phyloP scores from a whole-genome alignment of 2,888 invertebrate species.

The Eupithecia pulchellata region DNA sequence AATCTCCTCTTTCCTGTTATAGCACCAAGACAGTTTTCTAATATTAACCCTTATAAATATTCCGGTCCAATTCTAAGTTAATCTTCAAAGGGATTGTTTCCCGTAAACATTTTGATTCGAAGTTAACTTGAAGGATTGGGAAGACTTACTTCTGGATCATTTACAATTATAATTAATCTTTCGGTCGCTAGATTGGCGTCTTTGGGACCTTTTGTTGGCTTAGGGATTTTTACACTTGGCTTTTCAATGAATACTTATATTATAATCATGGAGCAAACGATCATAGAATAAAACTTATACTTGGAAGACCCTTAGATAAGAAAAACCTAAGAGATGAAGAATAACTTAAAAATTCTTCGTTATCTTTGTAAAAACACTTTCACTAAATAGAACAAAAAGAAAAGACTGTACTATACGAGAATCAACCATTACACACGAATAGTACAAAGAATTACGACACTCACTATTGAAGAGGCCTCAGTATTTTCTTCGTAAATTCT shows the following conservation, averaged over 20 bases:
- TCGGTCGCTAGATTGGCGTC: constrained; percentile 71
- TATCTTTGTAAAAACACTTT: too few species aligned
- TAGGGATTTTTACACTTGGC: constrained; percentile 22
- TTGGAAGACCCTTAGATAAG: not conserved
- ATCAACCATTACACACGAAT: too few species aligned
- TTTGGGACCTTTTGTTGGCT: constrained; percentile 36
- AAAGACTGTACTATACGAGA: too few species aligned
- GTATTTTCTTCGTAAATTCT: not conserved
- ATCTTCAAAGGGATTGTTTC: constrained; percentile 83
- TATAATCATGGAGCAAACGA: not conserved
- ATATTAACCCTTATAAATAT: constrained; percentile 76
- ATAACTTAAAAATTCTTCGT: too few species aligned
- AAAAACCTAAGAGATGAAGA: too few species aligned
- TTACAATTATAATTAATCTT: constrained; percentile 83
- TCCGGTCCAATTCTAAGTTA: constrained; percentile 75
- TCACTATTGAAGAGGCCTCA: too few species aligned
- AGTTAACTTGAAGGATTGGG: constrained; percentile 75
- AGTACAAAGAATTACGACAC: too few species aligned
- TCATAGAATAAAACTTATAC: not conserved
- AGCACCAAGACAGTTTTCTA: constrained; percentile 52
- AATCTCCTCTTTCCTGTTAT: constrained; percentile 42
- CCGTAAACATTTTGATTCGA: constrained; percentile 80
- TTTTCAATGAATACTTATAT: not conserved
- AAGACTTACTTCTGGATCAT: constrained; percentile 69
- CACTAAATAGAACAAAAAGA: too few species aligned